Evolutionary conservation across 2,888 invertebrate genomes (phyloP).

Genomic region (Heliconius ismenius): DNA sequence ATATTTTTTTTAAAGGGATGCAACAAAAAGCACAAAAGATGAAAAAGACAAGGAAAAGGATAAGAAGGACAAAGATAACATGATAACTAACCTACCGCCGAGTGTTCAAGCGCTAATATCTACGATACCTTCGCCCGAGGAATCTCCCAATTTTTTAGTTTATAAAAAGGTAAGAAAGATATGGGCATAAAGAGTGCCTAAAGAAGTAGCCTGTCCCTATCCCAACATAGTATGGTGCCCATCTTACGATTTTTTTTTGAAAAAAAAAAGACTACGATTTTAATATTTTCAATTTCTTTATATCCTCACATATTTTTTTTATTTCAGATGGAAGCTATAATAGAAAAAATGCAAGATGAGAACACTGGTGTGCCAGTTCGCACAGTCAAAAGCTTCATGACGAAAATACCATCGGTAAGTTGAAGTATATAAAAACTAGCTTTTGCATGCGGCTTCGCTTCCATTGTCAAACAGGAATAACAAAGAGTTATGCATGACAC

Average conservation of each 20-base stretch:
- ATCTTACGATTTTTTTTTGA: no score
- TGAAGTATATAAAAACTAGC: background rate
- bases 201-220: no score
- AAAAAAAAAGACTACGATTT: no score
- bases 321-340: slow-evolving; percentile 95
- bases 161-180: slow-evolving; percentile 88
- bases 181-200: background rate
- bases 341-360: slow-evolving; percentile 98
- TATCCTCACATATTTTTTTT: slow-evolving; percentile 12
- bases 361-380: slow-evolving; percentile 95
- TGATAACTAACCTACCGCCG: slow-evolving; percentile 59
- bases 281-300: no score
- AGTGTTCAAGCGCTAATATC: slow-evolving; percentile 75
- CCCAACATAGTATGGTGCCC: no score
- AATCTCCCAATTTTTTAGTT: slow-evolving; percentile 93
- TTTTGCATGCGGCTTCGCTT: no score
- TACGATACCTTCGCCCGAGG: slow-evolving; percentile 83
- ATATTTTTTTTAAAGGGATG: slow-evolving; percentile 56
- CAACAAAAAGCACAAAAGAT: slow-evolving; percentile 72
- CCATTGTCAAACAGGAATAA: no score
- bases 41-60: slow-evolving; percentile 65
- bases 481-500: no score
- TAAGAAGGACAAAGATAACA: slow-evolving; percentile 61
- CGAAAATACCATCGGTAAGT: slow-evolving; percentile 98
- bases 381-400: slow-evolving; percentile 99